Conservation (phyloP, 2,888 invertebrate genomes). For the Gnatocerus cornutus region DNA sequence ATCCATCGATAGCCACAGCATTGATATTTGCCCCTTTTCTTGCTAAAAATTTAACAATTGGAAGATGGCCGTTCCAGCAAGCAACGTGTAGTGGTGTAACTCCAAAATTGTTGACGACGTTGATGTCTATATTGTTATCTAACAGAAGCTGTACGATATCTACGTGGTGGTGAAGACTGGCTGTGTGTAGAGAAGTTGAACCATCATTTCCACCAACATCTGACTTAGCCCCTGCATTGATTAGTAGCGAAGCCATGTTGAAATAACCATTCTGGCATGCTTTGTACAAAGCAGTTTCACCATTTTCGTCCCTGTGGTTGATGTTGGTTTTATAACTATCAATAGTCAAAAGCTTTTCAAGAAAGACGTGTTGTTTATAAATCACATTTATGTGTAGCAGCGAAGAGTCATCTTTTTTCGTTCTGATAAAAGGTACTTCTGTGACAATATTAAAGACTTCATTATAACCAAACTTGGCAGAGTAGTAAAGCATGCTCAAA, state of each 20-base stretch:
- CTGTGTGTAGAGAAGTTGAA: conserved; percentile 11
- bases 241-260: neutral
- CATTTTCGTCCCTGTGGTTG: conserved; percentile 2
- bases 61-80: conserved; percentile 16
- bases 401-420: conserved; percentile 1
- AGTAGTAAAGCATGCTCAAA: conserved; percentile 21
- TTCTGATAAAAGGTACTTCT: conserved; percentile 22
- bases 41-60: neutral
- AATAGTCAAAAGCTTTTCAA: conserved; percentile 5
- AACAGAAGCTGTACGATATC: conserved; percentile 10
- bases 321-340: neutral
- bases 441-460: conserved; percentile 14
- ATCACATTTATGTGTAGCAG: conserved; percentile 8
- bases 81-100: conserved; percentile 14
- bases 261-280: conserved; percentile 15
- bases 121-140: neutral
- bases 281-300: conserved; percentile 7
- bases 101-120: neutral
- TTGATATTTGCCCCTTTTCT: neutral
- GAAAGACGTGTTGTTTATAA: conserved; percentile 2
- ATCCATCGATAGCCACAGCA: neutral
- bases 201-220: neutral
- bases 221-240: neutral
- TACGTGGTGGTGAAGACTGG: conserved; percentile 2
- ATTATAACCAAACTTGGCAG: conserved; percentile 13